A percentile compares a stretch with the other conserved stretches of the same genome.
Conservation (phyloP, 2,113 vertebrate genomes). For the Chamaea fasciata region DNA sequence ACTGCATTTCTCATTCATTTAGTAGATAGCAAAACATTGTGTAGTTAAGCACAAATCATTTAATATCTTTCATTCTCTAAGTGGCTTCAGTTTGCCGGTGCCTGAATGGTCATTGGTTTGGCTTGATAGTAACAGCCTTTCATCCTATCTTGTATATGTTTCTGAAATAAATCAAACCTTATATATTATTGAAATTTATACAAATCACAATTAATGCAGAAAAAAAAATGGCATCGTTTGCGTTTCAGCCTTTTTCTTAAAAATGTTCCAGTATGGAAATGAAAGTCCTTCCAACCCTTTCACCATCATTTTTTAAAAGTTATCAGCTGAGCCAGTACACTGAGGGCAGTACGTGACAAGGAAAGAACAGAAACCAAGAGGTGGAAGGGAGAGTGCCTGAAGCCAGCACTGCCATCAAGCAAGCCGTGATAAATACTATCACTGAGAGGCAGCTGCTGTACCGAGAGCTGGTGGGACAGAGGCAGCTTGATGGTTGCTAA, state of each 20-base stretch:
- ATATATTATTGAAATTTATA: background rate
- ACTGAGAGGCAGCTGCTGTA: background rate
- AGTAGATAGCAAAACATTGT: background rate
- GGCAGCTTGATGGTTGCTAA: background rate
- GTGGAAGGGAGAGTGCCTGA: background rate
- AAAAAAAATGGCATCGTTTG: background rate
- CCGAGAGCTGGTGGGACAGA: background rate
- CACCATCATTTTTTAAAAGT: background rate
- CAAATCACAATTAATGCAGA: background rate
- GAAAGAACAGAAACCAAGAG: background rate
- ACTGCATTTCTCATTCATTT: slow-evolving; percentile 7
- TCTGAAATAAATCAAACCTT: background rate
- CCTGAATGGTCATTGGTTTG: background rate
- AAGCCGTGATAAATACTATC: background rate
- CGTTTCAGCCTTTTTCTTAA: background rate
- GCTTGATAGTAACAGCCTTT: background rate
- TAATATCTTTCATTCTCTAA: background rate
- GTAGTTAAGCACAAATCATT: background rate
- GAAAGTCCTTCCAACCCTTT: background rate
- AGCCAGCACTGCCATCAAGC: background rate
- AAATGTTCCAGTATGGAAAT: background rate
- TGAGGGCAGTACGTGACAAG: background rate
- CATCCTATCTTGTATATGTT: background rate
- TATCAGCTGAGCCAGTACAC: background rate
- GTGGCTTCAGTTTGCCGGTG: background rate